Evolutionary conservation across 2,113 vertebrate genomes (phyloP).

Genomic region (Chloroceryle aenea): DNA sequence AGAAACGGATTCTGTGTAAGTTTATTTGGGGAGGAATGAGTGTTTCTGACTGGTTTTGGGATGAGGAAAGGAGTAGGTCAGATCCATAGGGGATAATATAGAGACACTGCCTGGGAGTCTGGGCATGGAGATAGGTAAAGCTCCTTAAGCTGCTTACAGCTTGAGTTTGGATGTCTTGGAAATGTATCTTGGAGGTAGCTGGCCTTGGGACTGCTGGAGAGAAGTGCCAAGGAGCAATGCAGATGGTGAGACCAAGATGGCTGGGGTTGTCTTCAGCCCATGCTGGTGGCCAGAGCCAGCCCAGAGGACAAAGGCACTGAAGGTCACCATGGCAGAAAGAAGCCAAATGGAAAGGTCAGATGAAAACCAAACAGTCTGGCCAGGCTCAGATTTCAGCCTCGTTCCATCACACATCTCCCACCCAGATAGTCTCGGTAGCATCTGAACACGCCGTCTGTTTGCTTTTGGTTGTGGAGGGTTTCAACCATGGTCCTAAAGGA

Average conservation of each 20-base stretch:
- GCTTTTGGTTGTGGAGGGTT: not conserved
- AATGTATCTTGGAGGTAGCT: not conserved
- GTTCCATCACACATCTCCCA: not conserved
- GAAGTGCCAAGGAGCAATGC: fast-evolving
- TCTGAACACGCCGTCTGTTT: fast-evolving
- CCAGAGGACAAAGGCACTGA: fast-evolving
- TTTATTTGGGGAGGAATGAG: not conserved
- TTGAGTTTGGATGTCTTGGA: not conserved
- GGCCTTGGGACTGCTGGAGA: not conserved
- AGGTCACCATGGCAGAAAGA: not conserved
- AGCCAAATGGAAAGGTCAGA: not conserved
- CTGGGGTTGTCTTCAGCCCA: not conserved
- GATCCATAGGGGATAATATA: not conserved
- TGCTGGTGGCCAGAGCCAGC: fast-evolving
- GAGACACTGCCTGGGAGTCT: fast-evolving
- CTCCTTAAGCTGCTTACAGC: not conserved
- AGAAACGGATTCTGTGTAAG: not conserved
- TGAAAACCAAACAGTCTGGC: not conserved
- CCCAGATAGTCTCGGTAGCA: not conserved
- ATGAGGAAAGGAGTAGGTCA: not conserved
- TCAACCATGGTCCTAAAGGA: not conserved
- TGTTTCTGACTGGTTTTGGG: not conserved
- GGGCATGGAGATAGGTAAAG: not conserved
- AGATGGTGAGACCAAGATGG: fast-evolving
- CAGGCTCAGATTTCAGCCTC: not conserved